phyloP scores from a whole-genome alignment of 2,888 invertebrate species.

The Phytoseiulus persimilis region DNA sequence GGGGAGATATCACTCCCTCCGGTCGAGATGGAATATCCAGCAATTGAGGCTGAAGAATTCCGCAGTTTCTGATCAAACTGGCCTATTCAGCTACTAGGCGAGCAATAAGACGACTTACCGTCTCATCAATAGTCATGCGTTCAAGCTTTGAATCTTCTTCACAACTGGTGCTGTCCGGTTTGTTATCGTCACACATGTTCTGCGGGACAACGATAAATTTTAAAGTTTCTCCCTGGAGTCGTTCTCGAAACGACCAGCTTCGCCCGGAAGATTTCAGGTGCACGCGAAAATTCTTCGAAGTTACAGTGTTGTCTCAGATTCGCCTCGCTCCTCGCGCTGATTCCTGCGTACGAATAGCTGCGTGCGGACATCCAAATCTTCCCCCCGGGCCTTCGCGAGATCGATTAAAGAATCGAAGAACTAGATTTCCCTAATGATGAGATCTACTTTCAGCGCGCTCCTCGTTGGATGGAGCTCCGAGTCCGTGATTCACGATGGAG shows the following conservation, averaged over 20 bases:
- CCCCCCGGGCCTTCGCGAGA: not conserved
- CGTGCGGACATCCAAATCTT: not conserved
- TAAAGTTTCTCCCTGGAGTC: too few species aligned
- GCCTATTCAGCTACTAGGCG: not conserved
- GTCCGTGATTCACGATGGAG: not conserved
- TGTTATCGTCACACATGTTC: constrained; percentile 7
- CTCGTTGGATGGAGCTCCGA: not conserved
- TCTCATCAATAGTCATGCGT: not conserved
- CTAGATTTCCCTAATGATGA: not conserved
- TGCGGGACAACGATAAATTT: not conserved
- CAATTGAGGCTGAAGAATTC: not conserved
- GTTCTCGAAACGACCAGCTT: not conserved
- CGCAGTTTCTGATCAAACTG: not conserved
- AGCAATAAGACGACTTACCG: not conserved
- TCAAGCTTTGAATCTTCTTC: constrained; percentile 23
- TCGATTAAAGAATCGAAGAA: not conserved
- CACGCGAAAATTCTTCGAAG: not conserved
- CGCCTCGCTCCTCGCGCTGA: not conserved
- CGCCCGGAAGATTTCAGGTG: not conserved
- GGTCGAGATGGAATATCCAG: not conserved
- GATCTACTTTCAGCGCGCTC: constrained; percentile 5
- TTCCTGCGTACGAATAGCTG: not conserved
- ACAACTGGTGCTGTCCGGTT: constrained; percentile 34
- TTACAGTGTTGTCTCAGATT: not conserved
- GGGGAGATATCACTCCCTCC: not conserved